A percentile compares a stretch with the other conserved stretches of the same genome.
Conservation (phyloP, 2,113 vertebrate genomes). For the Thalassoma bifasciatum region DNA sequence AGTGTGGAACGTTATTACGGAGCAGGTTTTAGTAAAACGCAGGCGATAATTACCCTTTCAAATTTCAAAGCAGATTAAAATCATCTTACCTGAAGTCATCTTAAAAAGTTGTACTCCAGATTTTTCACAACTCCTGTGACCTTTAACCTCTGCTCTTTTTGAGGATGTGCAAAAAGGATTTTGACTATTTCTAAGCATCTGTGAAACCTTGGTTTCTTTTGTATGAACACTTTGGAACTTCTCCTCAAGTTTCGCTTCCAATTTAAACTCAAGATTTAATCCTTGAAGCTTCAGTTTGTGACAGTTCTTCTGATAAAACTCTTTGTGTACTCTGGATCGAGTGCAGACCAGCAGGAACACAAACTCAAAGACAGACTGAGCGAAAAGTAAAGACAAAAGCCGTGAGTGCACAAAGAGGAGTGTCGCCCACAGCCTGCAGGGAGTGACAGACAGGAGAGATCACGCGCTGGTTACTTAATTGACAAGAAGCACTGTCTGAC, state of each 20-base stretch:
- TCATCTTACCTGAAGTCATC: no score
- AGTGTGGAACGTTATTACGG: not conserved
- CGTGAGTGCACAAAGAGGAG: not conserved
- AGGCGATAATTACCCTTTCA: not conserved
- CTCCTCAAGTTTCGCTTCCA: not conserved
- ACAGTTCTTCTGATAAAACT: not conserved
- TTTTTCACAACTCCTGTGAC: no score
- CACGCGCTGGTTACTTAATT: not conserved
- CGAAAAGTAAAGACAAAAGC: not conserved
- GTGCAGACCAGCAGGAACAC: not conserved
- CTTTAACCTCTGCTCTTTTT: not conserved
- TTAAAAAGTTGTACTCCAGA: no score
- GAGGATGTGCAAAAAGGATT: not conserved
- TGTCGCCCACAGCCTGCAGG: not conserved
- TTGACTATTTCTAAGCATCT: not conserved
- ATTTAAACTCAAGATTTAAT: not conserved
- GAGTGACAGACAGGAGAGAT: slow-evolving; percentile 4
- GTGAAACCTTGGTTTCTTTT: not conserved
- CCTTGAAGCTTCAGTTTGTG: not conserved
- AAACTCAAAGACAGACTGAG: not conserved
- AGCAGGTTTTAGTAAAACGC: not conserved
- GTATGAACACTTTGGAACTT: not conserved
- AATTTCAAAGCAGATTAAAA: not conserved
- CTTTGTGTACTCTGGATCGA: not conserved
- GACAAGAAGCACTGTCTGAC: slow-evolving; percentile 4